Conservation (phyloP, 2,113 vertebrate genomes). For the Misgurnus mizolepis region DNA sequence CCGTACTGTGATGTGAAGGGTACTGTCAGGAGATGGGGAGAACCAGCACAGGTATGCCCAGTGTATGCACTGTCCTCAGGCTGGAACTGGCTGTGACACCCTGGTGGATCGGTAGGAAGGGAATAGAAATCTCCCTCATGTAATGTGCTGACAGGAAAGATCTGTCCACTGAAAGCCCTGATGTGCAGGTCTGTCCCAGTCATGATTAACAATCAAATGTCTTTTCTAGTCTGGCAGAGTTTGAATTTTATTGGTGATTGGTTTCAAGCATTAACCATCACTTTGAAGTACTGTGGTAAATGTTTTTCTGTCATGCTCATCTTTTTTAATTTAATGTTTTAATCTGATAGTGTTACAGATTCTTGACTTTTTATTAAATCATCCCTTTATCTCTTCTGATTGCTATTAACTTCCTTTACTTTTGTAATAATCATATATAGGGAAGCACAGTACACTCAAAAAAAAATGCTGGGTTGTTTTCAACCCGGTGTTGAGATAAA, state of each 20-base stretch:
- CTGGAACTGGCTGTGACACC: slow-evolving; percentile 40
- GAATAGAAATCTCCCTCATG: not conserved
- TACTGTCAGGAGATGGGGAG: slow-evolving; percentile 77
- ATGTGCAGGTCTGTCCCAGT: not conserved
- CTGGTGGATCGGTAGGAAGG: slow-evolving; percentile 1
- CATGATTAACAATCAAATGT: not conserved
- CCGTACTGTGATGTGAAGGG: slow-evolving; percentile 82
- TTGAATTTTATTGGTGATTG: not conserved
- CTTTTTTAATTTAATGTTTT: no score
- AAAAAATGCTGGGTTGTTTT: no score
- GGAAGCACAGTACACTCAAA: no score
- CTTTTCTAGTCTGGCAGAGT: not conserved
- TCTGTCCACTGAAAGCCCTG: slow-evolving; percentile 5
- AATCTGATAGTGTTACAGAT: no score
- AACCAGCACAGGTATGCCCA: slow-evolving; percentile 77
- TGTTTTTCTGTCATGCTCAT: no score
- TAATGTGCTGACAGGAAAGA: slow-evolving; percentile 23
- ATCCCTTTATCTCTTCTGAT: no score
- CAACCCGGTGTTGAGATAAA: no score
- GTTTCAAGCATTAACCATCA: no score
- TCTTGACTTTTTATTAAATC: no score
- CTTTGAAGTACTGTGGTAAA: no score
- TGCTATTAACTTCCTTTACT: no score
- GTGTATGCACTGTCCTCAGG: slow-evolving; percentile 65
- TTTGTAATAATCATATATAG: no score